Evolutionary conservation across 2,113 vertebrate species (phyloP).

Genomic region (Onychostoma macrolepis): DNA sequence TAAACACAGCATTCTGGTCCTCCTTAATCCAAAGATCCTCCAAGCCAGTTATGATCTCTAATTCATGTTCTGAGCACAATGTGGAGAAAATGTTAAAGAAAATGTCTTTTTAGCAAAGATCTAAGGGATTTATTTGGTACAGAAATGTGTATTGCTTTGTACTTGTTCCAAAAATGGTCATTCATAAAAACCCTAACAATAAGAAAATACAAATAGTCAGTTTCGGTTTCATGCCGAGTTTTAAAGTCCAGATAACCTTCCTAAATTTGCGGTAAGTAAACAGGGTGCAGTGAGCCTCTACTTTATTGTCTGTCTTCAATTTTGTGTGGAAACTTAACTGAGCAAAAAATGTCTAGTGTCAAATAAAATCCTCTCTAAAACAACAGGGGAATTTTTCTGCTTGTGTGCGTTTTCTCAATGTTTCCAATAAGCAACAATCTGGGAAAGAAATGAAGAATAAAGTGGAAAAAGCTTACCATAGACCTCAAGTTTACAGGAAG

Average conservation of each 20-base stretch:
- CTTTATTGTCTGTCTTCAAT: not conserved
- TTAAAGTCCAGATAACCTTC: not conserved
- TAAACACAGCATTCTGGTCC: constrained; percentile 88
- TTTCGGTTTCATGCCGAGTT: not conserved
- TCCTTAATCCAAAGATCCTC: constrained; percentile 81
- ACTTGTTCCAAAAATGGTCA: not conserved
- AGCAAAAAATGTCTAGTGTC: not conserved
- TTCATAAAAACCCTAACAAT: not conserved
- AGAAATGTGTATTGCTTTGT: not conserved
- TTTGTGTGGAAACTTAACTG: not conserved
- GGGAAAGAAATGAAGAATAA: not conserved
- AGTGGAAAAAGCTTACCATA: constrained; percentile 74
- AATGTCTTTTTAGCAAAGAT: not conserved
- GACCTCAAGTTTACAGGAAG: constrained; percentile 78
- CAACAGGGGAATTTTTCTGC: not conserved
- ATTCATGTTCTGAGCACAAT: constrained; percentile 75
- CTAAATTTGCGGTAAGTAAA: not conserved
- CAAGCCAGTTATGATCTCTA: constrained; percentile 79
- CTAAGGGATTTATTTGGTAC: not conserved
- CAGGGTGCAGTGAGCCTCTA: not conserved
- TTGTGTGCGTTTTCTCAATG: not conserved
- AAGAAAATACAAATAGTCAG: not conserved
- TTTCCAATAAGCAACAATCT: not conserved
- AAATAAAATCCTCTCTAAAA: not conserved
- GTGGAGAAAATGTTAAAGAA: not conserved